These are phyloP conservation scores for Bambusicola thoracicus DNA, from an alignment of 2,113 vertebrate genomes.

Conservation along the genomic window DNA sequence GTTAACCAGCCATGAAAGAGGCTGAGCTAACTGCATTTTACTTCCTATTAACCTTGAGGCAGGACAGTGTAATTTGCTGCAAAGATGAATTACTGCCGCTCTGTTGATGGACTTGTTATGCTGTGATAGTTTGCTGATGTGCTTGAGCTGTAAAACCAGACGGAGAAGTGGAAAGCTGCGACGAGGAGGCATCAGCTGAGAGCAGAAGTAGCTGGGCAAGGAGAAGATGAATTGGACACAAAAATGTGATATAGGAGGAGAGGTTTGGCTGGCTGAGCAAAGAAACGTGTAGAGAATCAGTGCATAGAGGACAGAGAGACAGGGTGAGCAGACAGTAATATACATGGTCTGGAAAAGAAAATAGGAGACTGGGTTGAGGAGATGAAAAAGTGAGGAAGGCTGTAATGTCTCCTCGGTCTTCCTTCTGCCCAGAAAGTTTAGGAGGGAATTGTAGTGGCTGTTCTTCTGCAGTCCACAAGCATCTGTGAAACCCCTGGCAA, in stretches of 20 bases:
- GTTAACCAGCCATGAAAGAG: neutral
- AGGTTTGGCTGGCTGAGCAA: neutral
- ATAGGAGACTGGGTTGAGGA: neutral
- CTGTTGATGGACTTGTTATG: neutral
- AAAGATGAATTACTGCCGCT: neutral
- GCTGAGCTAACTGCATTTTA: slow-evolving; percentile 16
- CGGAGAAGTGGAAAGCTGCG: neutral
- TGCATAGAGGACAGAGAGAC: neutral
- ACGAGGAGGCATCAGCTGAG: neutral
- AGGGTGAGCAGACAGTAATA: neutral
- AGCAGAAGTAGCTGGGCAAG: neutral
- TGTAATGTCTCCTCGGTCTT: neutral
- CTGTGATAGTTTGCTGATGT: slow-evolving; percentile 19
- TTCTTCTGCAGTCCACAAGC: neutral
- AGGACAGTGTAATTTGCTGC: neutral
- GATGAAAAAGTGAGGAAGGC: neutral
- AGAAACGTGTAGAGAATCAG: neutral
- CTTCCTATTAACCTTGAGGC: slow-evolving; percentile 33
- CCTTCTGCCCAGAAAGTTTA: neutral
- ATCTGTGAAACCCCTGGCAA: neutral
- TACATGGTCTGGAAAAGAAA: neutral
- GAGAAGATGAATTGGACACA: neutral
- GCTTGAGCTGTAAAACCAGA: slow-evolving; percentile 10
- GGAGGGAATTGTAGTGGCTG: neutral
- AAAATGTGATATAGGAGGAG: neutral